Evolutionary conservation across 2,797 vertebrate species (phyloP).

Genomic region (Chelidonichthys spinosus): DNA sequence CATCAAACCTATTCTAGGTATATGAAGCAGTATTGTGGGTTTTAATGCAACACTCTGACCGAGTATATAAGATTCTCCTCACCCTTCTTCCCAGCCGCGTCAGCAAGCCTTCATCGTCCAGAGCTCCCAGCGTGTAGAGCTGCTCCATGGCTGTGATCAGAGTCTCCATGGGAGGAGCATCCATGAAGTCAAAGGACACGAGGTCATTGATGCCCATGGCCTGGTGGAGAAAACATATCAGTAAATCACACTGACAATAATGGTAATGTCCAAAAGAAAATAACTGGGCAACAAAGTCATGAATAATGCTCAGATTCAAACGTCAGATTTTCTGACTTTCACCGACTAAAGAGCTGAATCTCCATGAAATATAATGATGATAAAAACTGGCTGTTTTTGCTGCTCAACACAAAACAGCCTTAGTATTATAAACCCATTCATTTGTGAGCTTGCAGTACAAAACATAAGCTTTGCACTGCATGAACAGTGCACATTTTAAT

Average conservation of each 20-base stretch:
- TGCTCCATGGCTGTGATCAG: conserved; percentile 99
- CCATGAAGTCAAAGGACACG: conserved; percentile 99
- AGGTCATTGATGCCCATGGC: conserved; percentile 99
- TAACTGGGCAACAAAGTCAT: neutral
- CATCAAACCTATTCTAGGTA: neutral
- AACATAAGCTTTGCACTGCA: too few relatives aligned
- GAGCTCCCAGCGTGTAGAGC: conserved; percentile 94
- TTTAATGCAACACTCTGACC: neutral
- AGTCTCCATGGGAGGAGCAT: conserved; percentile 98
- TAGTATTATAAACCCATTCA: too few relatives aligned
- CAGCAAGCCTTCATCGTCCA: conserved; percentile 97
- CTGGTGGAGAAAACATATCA: conserved; percentile 70
- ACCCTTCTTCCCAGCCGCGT: conserved; percentile 96
- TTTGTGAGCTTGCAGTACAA: too few relatives aligned
- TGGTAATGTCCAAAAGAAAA: neutral
- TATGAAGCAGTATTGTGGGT: neutral
- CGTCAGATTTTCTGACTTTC: too few relatives aligned
- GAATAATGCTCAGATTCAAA: neutral
- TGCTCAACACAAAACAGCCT: too few relatives aligned
- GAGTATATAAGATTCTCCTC: conserved; percentile 42
- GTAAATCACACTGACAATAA: neutral
- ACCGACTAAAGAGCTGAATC: too few relatives aligned
- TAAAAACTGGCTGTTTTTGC: too few relatives aligned
- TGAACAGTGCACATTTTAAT: too few relatives aligned
- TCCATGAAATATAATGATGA: too few relatives aligned